Percentiles rank a stretch among this genome's conserved stretches.
Evolutionary conservation across 1,140 invertebrate species (phyloP).

Genomic region (Scaptodrosophila lebanonensis): DNA sequence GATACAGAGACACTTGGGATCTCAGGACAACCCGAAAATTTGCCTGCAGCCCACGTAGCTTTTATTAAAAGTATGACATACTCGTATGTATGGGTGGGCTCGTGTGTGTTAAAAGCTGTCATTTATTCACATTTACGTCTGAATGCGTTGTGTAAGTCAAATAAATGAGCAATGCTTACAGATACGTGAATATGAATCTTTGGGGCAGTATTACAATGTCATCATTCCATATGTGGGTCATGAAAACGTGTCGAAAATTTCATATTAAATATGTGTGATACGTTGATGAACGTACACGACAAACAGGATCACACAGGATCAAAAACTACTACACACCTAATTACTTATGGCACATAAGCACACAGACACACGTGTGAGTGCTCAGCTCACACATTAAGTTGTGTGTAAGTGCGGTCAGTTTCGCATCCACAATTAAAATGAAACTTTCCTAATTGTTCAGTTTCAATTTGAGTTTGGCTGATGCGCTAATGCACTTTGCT

Average conservation of each 20-base stretch:
- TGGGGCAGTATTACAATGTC: no score
- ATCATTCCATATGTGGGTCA: no score
- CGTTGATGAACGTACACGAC: conserved; percentile 27
- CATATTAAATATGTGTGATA: conserved; percentile 67
- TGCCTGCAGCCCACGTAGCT: conserved; percentile 8
- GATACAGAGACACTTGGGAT: no score
- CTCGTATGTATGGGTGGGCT: conserved; percentile 17
- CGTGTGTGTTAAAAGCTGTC: conserved; percentile 47
- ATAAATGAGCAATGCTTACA: conserved; percentile 65
- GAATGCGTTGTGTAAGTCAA: conserved; percentile 58
- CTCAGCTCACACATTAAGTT: no score
- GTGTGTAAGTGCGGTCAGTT: no score
- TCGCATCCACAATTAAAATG: no score
- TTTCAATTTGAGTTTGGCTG: no score
- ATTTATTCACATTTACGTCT: conserved; percentile 44
- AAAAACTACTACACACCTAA: no score
- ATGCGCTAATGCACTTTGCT: conserved; percentile 60
- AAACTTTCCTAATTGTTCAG: no score
- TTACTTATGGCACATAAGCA: conserved; percentile 25
- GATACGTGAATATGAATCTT: no score
- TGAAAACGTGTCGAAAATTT: conserved; percentile 63
- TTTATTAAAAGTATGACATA: conserved; percentile 44
- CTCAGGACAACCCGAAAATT: conserved; percentile 7
- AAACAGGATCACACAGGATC: no score
- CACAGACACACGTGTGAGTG: no score